These are phyloP conservation scores for Austrolebias charrua DNA, from an alignment of 2,797 vertebrate species.

Conservation along the genomic window DNA sequence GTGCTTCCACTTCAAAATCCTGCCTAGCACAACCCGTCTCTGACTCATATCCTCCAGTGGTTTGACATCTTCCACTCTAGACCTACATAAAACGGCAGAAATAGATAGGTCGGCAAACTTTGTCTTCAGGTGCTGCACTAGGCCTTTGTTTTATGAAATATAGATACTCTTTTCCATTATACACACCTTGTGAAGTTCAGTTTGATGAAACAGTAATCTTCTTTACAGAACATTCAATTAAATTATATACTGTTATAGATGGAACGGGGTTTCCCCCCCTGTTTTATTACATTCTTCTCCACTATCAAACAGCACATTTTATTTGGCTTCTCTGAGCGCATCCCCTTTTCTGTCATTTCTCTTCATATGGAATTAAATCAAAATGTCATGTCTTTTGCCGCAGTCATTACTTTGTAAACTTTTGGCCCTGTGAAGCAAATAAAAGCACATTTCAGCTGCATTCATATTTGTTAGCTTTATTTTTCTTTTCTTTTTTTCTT, in stretches of 20 bases:
- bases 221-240: slow-evolving; percentile 64
- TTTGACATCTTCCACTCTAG: slow-evolving; percentile 51
- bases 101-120: slow-evolving; percentile 60
- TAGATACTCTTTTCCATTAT: slow-evolving; percentile 41
- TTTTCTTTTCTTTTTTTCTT: not conserved
- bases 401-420: slow-evolving; percentile 68
- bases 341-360: slow-evolving; percentile 49
- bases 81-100: slow-evolving; percentile 61
- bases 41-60: slow-evolving; percentile 60
- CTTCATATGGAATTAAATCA: slow-evolving; percentile 60
- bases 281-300: slow-evolving; percentile 60
- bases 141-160: slow-evolving; percentile 51
- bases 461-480: slow-evolving; percentile 15
- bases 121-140: slow-evolving; percentile 25
- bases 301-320: slow-evolving; percentile 52
- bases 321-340: slow-evolving; percentile 52
- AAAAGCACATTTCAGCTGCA: slow-evolving; percentile 40
- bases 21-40: slow-evolving; percentile 35
- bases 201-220: slow-evolving; percentile 62
- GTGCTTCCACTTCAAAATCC: slow-evolving; percentile 37
- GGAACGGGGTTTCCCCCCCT: slow-evolving; percentile 23
- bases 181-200: slow-evolving; percentile 48
- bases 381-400: slow-evolving; percentile 55
- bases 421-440: slow-evolving; percentile 50
- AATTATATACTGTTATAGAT: slow-evolving; percentile 54